These are phyloP conservation scores for Fregata magnificens DNA, from an alignment of 2,113 vertebrate genomes.

Conservation along the genomic window DNA sequence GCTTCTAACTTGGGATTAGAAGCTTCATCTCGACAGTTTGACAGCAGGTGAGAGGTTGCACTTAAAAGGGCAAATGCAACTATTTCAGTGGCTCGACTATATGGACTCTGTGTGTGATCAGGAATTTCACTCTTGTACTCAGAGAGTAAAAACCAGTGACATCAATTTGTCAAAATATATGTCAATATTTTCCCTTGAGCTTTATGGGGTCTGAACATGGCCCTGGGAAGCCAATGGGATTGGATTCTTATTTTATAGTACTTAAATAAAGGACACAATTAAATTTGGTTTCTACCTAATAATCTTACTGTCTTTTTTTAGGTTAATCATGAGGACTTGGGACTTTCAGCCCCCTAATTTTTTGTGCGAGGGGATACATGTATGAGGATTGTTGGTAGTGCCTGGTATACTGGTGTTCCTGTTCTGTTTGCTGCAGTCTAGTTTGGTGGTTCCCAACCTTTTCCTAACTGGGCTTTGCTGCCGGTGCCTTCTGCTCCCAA, in stretches of 20 bases:
- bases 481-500: neutral
- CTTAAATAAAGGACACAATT: neutral
- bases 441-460: neutral
- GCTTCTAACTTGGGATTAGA: slow-evolving; percentile 19
- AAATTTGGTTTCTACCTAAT: neutral
- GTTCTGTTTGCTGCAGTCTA: neutral
- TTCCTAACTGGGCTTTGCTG: neutral
- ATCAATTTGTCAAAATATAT: neutral
- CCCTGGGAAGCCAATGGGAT: neutral
- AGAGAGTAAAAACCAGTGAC: neutral
- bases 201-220: neutral
- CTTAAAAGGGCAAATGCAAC: neutral
- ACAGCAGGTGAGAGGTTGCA: neutral
- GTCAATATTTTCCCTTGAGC: neutral
- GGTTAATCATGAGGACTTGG: neutral
- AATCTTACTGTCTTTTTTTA: neutral
- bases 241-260: neutral
- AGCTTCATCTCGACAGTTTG: slow-evolving; percentile 3
- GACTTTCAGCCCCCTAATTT: neutral
- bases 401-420: neutral
- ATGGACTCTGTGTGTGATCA: neutral
- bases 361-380: neutral
- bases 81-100: neutral
- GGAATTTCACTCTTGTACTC: neutral
- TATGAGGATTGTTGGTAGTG: accelerated